phyloP scores from a whole-genome alignment of 2,113 vertebrate species.

The Neolamprologus kungweensis region DNA sequence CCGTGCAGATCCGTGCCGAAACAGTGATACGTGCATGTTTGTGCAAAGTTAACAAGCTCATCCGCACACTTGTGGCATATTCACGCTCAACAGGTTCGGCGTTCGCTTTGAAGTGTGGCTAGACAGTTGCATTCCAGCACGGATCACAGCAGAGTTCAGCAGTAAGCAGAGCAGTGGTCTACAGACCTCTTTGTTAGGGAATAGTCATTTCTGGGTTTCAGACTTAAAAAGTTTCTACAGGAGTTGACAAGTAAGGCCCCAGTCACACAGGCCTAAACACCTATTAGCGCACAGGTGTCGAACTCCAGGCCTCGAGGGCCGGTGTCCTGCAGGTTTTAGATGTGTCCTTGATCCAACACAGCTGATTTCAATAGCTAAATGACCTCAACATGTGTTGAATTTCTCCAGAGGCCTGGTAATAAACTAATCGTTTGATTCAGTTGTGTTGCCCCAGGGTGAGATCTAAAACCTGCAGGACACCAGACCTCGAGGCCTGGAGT shows the following conservation, averaged over 20 bases:
- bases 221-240: neutral
- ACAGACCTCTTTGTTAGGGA: neutral
- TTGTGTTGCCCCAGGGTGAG: rapidly evolving
- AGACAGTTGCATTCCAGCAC: neutral
- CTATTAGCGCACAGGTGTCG: neutral
- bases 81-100: neutral
- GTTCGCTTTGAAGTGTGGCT: constrained; percentile 18
- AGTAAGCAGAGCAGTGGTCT: neutral
- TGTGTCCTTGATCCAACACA: neutral
- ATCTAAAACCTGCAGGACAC: neutral
- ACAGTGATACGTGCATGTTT: neutral
- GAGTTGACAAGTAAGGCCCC: neutral
- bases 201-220: neutral
- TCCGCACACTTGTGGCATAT: neutral
- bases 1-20: neutral
- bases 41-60: neutral
- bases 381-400: neutral
- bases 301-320: neutral
- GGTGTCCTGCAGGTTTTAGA: neutral
- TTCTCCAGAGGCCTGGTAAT: neutral
- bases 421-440: neutral
- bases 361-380: neutral
- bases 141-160: neutral
- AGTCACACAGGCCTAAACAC: neutral
- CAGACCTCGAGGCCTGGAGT: neutral